phyloP scores from a whole-genome alignment of 2,888 invertebrate genomes.

The Scaptomyza flava region DNA sequence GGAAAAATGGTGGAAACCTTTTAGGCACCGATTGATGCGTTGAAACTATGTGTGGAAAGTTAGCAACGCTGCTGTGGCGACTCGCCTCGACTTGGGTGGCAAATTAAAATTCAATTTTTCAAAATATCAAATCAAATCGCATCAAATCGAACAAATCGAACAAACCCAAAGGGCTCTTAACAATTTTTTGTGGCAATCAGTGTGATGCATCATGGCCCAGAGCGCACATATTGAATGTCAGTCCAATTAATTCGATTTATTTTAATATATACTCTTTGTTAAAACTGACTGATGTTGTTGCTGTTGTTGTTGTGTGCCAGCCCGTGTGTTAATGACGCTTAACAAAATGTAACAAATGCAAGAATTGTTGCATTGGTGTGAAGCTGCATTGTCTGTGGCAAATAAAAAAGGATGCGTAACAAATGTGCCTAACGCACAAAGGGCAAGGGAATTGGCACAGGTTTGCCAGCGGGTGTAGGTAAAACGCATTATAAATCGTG shows the following conservation, averaged over 20 bases:
- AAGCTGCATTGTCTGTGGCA: constrained; percentile 50
- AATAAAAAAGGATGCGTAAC: constrained; percentile 58
- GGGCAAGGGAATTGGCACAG: constrained; percentile 69
- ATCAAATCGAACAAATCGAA: constrained; percentile 14
- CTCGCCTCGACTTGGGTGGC: constrained; percentile 63
- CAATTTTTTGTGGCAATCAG: constrained; percentile 21
- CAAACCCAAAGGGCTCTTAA: constrained; percentile 4
- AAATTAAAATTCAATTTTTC: constrained; percentile 78
- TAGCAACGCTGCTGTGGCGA: constrained; percentile 12
- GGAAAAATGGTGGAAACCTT: constrained; percentile 69
- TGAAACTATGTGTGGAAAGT: constrained; percentile 7
- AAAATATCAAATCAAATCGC: constrained; percentile 63
- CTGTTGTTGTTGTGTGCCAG: constrained; percentile 34
- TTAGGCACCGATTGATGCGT: constrained; percentile 44
- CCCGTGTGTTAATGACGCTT: constrained; percentile 65
- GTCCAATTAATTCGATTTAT: constrained; percentile 71
- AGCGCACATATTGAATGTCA: constrained; percentile 68
- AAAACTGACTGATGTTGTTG: constrained; percentile 10
- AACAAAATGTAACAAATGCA: constrained; percentile 43
- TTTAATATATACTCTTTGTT: constrained; percentile 55
- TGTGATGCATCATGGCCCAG: constrained; percentile 43
- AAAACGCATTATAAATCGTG: constrained; percentile 73
- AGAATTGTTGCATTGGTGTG: constrained; percentile 23
- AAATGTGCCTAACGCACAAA: constrained; percentile 45
- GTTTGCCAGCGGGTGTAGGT: constrained; percentile 69